Evolutionary conservation across 1,140 invertebrate species (phyloP), one percentile per base, ranked within the genome.

Genomic region (Pararge aegeria): DNA sequence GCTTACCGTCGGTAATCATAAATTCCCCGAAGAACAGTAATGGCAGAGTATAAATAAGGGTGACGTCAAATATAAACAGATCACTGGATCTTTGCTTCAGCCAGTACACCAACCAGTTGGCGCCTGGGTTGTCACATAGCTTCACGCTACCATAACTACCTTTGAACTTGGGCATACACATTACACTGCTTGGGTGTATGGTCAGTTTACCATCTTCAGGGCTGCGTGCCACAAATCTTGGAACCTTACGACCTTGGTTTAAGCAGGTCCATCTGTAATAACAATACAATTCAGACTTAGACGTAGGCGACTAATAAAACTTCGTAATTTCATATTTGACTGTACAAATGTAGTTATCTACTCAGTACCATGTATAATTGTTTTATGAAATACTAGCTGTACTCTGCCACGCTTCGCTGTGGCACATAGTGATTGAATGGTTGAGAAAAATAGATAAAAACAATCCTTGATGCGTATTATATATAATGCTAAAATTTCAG

Each of bases 21-120:
- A 88, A 71, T 49, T 88, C 85, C 1, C 89, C 89, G 52, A 91
- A 91, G 61, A 91, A 91, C n/a, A 91, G 49, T 34, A 91, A 59
- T 2, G 90, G 89, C 56, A 90, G 50, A 0, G 89, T 82, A 51
- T 90, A 83, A 21, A 90, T 83, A 1, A 88, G 64, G 0, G 87
- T 90, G 2, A 89, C 80, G 42, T 90, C 87, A 18, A 87, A 67
- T 0, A 90, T 56, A 56, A 73, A 91, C 4, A 89, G 64, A 2
- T 83, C 67, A 0, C 75, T 58, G 0, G 90, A 85, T 5, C 53
- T 66, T 29, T 88, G 89, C 49, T 89, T 89, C n/a, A 89, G 59
- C 76, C 85, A 84, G 54, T 90, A 91, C 2, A 90, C 89, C 0
- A 89, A 67, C 79, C 86, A 89, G 42, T 81, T 80, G 5, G 83